phyloP scores from a whole-genome alignment of 2,888 invertebrate genomes.

The Ariolimax columbianus region DNA sequence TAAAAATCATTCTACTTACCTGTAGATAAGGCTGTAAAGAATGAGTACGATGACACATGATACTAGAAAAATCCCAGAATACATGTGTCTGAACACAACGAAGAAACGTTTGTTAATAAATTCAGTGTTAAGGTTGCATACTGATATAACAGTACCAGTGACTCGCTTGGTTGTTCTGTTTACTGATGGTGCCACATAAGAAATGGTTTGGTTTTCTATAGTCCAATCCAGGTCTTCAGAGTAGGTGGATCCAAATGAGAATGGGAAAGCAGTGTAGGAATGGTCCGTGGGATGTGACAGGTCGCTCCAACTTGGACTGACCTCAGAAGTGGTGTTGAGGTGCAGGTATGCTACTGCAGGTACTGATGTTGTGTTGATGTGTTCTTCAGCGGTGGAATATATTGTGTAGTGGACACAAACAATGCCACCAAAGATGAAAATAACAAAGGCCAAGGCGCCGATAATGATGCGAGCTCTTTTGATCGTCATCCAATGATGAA shows the following conservation, averaged over 20 bases:
- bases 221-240: background rate
- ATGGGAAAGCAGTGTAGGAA: constrained; percentile 33
- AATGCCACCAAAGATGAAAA: constrained; percentile 61
- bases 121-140: constrained; percentile 45
- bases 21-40: constrained; percentile 76
- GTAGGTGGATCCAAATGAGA: constrained; percentile 26
- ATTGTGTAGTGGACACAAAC: constrained; percentile 63
- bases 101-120: constrained; percentile 59
- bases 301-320: background rate
- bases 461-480: constrained; percentile 65
- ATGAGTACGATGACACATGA: constrained; percentile 75
- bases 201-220: background rate
- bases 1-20: constrained; percentile 41
- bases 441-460: constrained; percentile 58
- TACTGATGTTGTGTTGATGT: background rate
- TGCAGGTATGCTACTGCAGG: background rate
- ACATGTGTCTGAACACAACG: constrained; percentile 69
- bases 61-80: constrained; percentile 72
- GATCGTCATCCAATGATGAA: constrained; percentile 72
- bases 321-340: constrained; percentile 21
- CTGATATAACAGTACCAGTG: background rate
- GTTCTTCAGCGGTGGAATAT: constrained; percentile 33
- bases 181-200: background rate
- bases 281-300: background rate
- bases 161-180: background rate